Conservation (phyloP, 2,113 vertebrate species). For the Suricata suricatta region DNA sequence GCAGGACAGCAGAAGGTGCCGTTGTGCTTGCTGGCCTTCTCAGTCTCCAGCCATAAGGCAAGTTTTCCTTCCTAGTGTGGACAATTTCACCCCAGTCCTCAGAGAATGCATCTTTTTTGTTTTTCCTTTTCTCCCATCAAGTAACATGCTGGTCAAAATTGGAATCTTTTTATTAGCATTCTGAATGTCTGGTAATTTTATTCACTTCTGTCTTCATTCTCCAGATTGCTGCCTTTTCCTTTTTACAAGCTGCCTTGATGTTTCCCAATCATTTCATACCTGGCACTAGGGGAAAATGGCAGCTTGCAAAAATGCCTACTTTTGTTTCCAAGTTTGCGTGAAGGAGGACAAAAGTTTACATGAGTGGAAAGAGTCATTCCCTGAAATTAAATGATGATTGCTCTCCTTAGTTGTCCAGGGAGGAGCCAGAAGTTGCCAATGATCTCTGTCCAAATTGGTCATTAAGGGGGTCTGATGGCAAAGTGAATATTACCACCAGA, state of each 20-base stretch:
- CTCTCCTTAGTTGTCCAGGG: neutral
- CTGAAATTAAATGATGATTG: slow-evolving; percentile 43
- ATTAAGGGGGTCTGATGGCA: slow-evolving; percentile 26
- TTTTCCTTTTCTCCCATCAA: neutral
- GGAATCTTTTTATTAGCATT: slow-evolving; percentile 51
- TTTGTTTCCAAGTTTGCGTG: neutral
- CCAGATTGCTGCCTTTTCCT: neutral
- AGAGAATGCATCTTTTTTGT: neutral
- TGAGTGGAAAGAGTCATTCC: neutral
- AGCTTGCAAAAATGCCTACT: neutral
- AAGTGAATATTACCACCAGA: slow-evolving; percentile 24
- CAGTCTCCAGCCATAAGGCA: neutral
- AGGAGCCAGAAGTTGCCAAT: neutral
- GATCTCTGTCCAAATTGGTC: slow-evolving; percentile 52
- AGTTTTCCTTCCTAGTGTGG: neutral
- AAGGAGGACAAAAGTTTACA: neutral
- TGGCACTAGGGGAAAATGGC: slow-evolving; percentile 14
- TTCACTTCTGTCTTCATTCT: neutral
- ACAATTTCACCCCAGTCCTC: slow-evolving; percentile 13
- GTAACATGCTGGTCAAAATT: slow-evolving; percentile 18
- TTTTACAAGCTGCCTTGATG: neutral
- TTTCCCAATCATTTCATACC: slow-evolving; percentile 56
- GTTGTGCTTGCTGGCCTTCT: fast-evolving
- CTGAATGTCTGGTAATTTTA: slow-evolving; percentile 33
- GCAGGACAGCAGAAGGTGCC: fast-evolving